Conservation (phyloP, 1,140 invertebrate genomes). For the Tetramorium parvispinum region DNA sequence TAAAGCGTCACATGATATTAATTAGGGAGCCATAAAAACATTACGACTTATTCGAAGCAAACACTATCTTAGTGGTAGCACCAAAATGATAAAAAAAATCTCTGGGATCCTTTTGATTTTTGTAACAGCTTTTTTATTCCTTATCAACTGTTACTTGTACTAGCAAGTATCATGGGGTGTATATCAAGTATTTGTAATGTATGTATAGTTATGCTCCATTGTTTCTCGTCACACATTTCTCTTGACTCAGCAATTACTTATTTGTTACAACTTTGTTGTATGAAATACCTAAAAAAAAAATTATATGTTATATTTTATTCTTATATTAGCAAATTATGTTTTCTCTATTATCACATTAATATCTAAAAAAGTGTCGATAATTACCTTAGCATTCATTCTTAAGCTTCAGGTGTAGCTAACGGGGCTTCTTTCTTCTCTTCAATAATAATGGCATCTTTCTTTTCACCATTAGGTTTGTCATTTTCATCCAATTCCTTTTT, state of each 20-base stretch:
- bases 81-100: conserved; percentile 61
- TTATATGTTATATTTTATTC: not conserved
- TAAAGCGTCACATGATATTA: conserved; percentile 51
- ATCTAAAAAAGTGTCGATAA: not conserved
- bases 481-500: conserved; percentile 82
- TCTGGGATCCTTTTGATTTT: conserved; percentile 65
- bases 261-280: conserved; percentile 60
- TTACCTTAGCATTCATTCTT: conserved; percentile 72
- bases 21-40: conserved; percentile 37
- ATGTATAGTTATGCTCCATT: conserved; percentile 70
- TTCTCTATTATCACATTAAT: not conserved
- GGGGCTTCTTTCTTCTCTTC: conserved; percentile 84
- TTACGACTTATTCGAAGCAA: conserved; percentile 43
- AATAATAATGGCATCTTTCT: conserved; percentile 79
- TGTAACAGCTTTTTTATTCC: conserved; percentile 71
- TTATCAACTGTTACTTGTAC: conserved; percentile 71
- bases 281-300: conserved; percentile 67
- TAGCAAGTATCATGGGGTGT: conserved; percentile 67
- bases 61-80: conserved; percentile 50
- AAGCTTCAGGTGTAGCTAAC: conserved; percentile 83
- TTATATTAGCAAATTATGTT: not conserved
- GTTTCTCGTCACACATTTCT: conserved; percentile 53
- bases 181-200: conserved; percentile 72
- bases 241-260: conserved; percentile 62
- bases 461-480: conserved; percentile 77